Conservation (phyloP, 2,888 invertebrate species). For the Ornithoptera alexandrae region DNA sequence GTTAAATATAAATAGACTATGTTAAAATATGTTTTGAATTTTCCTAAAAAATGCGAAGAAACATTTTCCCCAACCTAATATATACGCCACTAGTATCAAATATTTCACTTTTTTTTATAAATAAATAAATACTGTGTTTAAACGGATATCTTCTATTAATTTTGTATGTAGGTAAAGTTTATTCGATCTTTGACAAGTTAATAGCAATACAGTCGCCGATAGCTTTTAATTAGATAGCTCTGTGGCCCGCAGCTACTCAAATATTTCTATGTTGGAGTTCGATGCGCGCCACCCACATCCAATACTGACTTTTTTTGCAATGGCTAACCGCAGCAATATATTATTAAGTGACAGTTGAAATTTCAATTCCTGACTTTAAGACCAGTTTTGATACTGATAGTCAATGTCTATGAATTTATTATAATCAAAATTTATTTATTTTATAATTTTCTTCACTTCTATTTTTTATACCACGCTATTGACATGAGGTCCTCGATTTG, state of each 20-base stretch:
- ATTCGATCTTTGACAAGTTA: slow-evolving; percentile 59
- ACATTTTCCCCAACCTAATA: background rate
- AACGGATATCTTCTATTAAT: slow-evolving; percentile 40
- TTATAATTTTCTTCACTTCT: background rate
- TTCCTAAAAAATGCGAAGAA: too few species aligned
- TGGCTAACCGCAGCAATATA: slow-evolving; percentile 29
- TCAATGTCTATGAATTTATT: background rate
- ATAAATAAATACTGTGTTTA: background rate
- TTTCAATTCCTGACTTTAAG: background rate
- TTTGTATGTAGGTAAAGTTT: slow-evolving; percentile 47
- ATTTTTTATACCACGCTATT: too few species aligned
- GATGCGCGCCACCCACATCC: slow-evolving; percentile 58
- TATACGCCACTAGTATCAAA: background rate
- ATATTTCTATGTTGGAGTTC: slow-evolving; percentile 57
- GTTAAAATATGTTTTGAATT: too few species aligned
- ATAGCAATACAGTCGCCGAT: slow-evolving; percentile 55
- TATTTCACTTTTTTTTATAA: background rate
- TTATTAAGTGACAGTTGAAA: background rate
- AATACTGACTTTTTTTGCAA: slow-evolving; percentile 37
- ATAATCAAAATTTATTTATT: background rate
- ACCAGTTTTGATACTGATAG: background rate
- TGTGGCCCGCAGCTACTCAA: slow-evolving; percentile 49
- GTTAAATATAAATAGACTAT: too few species aligned
- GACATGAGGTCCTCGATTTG: too few species aligned
- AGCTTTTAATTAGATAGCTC: slow-evolving; percentile 51